phyloP scores from a whole-genome alignment of 1,140 invertebrate genomes.

The Lepeophtheirus salmonis region DNA sequence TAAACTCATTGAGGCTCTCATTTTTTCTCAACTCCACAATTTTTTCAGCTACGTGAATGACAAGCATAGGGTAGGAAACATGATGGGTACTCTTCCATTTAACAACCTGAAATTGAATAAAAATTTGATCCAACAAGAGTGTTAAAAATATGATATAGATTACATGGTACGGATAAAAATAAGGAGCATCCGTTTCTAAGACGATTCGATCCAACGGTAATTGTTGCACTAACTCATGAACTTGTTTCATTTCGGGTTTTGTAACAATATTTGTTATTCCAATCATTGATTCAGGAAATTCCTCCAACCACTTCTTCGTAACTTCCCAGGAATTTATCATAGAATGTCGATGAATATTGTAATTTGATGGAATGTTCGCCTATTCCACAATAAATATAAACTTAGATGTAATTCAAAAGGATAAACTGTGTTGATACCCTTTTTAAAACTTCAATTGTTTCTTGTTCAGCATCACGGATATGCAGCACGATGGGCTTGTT shows the following conservation, averaged over 20 bases:
- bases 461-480: neutral
- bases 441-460: neutral
- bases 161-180: neutral
- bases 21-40: slow-evolving; percentile 15
- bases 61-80: neutral
- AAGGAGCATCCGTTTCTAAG: neutral
- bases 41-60: neutral
- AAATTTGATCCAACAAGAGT: too few relatives aligned
- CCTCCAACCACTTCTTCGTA: neutral
- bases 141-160: too few relatives aligned
- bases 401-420: too few relatives aligned
- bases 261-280: neutral
- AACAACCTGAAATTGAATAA: too few relatives aligned
- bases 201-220: neutral
- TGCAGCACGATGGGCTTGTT: neutral
- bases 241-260: neutral
- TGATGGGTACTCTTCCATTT: too few relatives aligned
- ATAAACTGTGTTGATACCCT: too few relatives aligned
- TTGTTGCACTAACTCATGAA: neutral
- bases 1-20: slow-evolving; percentile 19
- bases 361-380: neutral
- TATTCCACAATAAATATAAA: too few relatives aligned
- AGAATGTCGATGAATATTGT: neutral
- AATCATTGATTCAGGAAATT: neutral
- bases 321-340: neutral